Evolutionary conservation across 2,113 vertebrate genomes (phyloP).

Genomic region (Dissostichus mawsoni): DNA sequence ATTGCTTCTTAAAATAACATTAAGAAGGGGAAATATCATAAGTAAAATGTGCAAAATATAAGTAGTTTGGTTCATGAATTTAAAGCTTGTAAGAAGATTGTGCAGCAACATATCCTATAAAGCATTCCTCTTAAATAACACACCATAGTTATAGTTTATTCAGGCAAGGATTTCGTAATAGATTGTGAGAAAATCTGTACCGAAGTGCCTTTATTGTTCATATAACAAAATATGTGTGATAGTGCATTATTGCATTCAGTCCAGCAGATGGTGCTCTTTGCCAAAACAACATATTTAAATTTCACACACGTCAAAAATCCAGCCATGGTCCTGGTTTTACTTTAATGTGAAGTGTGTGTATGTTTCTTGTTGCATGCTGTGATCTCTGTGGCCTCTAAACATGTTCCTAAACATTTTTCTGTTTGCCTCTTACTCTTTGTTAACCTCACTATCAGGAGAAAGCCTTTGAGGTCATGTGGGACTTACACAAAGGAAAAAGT

Average conservation of each 20-base stretch:
- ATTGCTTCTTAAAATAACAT: background rate
- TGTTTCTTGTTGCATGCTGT: background rate
- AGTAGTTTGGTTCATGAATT: background rate
- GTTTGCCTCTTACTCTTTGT: background rate
- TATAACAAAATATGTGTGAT: background rate
- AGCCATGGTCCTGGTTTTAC: no score
- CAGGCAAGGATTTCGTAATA: no score
- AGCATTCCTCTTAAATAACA: no score
- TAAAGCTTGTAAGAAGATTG: background rate
- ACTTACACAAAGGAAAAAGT: background rate
- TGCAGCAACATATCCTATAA: background rate
- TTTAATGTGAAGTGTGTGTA: background rate
- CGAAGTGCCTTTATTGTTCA: no score
- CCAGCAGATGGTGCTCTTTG: conserved; percentile 34
- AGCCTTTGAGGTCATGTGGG: background rate
- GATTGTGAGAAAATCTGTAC: no score
- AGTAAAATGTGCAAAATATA: no score
- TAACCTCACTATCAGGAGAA: background rate
- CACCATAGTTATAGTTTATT: no score
- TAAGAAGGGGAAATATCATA: no score
- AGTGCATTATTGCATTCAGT: background rate
- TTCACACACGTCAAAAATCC: background rate
- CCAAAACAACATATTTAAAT: background rate
- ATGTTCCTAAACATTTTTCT: background rate
- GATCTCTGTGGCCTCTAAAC: background rate